Base-by-base conservation (phyloP, 2,888 invertebrate species). In the Netelia inedita region DNA sequence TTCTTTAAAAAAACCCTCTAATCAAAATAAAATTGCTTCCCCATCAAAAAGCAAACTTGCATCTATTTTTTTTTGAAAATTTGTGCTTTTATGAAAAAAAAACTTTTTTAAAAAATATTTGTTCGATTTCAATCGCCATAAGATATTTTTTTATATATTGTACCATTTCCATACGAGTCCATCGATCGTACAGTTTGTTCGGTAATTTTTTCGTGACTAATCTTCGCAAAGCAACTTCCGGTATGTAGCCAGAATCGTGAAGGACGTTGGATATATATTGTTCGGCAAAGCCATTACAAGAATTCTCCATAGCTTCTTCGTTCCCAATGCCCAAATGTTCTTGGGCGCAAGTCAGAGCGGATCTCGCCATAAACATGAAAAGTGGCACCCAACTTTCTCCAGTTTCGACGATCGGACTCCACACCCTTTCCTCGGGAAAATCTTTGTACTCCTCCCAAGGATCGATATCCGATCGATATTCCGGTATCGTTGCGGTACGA, bases 251-350 rank as follows among this genome's bases (percentile, higher is more conserved):
- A 5, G 81, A 85, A 19, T 81, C 65, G 23, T 87, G 85, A 9
- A 88, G 84, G 19, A 86, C 74, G 5, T 86, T 79, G 14, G 43
- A 74, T 19, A 87, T 71, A 28, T 87, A 86, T 16, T 88, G 86
- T 6, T 87, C 86, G 5, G 86, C 87, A 61, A 82, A 79, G 1
- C 84, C 88, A 6, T 78, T 81, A 63, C 83, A 86, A 1, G 88
- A 81, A 53, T 88, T 88, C 65, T 87, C 86, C 82, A 86, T 81
- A 0, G 88, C 88, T n/a, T 88, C 85, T 0, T 61, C 23, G 46
- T 83, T 86, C n/a, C 85, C 41, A 8, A 88, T 79, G 0, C 87
- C 86, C 1, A 61, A 71, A 0, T 28, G 59, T 21, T 86, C 85
- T 59, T 88, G 88, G 1, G 72, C 79, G 41, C 80, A 82, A 19